Conservation (phyloP, 2,888 invertebrate genomes). For the Pycnomerus fuliginosus region DNA sequence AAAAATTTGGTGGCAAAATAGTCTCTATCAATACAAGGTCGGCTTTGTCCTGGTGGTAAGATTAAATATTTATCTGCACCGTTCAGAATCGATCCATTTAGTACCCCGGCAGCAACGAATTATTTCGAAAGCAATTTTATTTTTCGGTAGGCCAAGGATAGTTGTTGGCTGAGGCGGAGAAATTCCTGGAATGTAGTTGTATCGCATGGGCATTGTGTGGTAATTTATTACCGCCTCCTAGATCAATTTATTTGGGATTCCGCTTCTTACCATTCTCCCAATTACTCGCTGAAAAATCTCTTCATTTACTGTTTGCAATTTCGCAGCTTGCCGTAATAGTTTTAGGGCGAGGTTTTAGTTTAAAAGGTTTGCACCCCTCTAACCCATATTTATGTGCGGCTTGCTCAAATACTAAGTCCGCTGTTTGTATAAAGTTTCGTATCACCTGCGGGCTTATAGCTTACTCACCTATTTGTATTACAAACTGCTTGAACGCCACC, state of each 20-base stretch:
- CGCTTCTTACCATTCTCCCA: slow-evolving; percentile 20
- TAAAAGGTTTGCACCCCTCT: slow-evolving; percentile 25
- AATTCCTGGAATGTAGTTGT: slow-evolving; percentile 21
- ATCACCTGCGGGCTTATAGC: slow-evolving; percentile 29
- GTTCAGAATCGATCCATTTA: too few relatives aligned
- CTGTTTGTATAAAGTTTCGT: slow-evolving; percentile 34
- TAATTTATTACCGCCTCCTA: slow-evolving; percentile 20
- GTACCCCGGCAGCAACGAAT: too few relatives aligned
- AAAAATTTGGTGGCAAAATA: too few relatives aligned
- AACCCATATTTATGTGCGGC: slow-evolving; percentile 32
- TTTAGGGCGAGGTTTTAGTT: slow-evolving; percentile 20
- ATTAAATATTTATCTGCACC: too few relatives aligned
- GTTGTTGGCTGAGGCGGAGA: too few relatives aligned
- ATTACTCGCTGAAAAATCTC: slow-evolving; percentile 22
- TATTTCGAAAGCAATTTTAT: too few relatives aligned
- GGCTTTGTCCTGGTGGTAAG: too few relatives aligned
- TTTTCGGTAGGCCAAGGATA: too few relatives aligned
- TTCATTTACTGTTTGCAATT: slow-evolving; percentile 24
- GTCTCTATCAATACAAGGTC: too few relatives aligned
- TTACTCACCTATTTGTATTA: slow-evolving; percentile 33
- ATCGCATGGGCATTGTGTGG: slow-evolving; percentile 17
- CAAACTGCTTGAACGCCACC: slow-evolving; percentile 30
- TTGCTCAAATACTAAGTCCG: slow-evolving; percentile 31
- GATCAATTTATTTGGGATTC: slow-evolving; percentile 24
- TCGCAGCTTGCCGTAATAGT: slow-evolving; percentile 22